A percentile compares a stretch with the other conserved stretches of the same genome.
phyloP scores from a whole-genome alignment of 2,797 vertebrate genomes.

The Calcarius lapponicus region DNA sequence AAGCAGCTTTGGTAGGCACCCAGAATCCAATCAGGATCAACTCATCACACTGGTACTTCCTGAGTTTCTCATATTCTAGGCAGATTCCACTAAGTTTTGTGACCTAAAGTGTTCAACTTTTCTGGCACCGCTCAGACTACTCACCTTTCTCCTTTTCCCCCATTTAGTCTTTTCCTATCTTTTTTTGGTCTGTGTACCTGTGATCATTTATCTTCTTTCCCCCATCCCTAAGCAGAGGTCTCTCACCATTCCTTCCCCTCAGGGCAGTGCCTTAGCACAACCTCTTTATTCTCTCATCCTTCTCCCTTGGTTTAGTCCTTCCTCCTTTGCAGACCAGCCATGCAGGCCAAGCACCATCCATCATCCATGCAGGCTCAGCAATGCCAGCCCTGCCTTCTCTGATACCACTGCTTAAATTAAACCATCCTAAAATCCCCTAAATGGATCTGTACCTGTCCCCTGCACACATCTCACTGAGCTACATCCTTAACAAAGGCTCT shows the following conservation, averaged over 20 bases:
- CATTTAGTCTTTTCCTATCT: background rate
- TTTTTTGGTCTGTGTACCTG: background rate
- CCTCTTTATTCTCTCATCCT: background rate
- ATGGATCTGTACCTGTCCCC: background rate
- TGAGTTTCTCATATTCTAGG: background rate
- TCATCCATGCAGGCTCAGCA: background rate
- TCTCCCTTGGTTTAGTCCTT: background rate
- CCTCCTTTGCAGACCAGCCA: background rate
- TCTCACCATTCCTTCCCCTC: background rate
- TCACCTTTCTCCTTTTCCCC: background rate
- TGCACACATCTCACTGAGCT: background rate
- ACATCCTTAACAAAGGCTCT: fast-evolving
- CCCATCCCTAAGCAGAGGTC: background rate
- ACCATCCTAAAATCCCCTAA: background rate
- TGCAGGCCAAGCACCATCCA: background rate
- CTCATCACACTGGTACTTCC: background rate
- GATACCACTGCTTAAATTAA: background rate
- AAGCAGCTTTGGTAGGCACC: background rate
- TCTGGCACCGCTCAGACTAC: background rate
- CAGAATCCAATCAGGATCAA: background rate
- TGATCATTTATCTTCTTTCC: background rate
- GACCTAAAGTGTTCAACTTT: background rate
- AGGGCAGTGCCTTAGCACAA: fast-evolving
- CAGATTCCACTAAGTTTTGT: background rate
- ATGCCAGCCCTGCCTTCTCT: background rate